Base-by-base conservation (phyloP, 2,797 vertebrate species). In the Capromys pilorides region DNA sequence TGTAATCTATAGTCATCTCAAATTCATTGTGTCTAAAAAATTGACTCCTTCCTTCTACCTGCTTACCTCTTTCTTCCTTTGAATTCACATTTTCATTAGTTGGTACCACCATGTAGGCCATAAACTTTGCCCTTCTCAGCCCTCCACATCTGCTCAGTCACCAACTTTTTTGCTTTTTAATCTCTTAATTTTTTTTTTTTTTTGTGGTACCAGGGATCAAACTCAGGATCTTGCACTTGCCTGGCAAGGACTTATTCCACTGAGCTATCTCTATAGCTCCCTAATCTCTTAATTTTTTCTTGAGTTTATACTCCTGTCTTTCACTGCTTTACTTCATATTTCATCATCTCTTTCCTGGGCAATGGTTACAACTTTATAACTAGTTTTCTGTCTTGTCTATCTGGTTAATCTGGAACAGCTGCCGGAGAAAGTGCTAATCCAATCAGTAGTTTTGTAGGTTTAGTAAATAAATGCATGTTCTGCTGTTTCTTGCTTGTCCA, bases 391-490 rank as follows among this genome's bases (percentile, higher is more conserved):
- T 93, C 86, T 73, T 83, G 57, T 92, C 13, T 10, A 31, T 88
- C 83, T 84, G 49, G 21, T 85, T 90, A 78, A 39, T 94, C 66
- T 75, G 0, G 86, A 75, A 49, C 22, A 49, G 6, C 36, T 75
- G 39, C 64, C 28, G 41, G 75, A 75, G 64, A 95, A 96, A 82
- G 71, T 91, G 80, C 67, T 88, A 67, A 83, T 91, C 69, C 88
- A 28, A 87, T 88, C 41, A 86, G 62, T 73, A 96, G 2, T 71
- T 88, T 83, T 69, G 28, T 88, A 36, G 67, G 82, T 86, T 85
- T 87, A 85, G 69, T 86, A 80, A 92, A 88, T 61, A 22, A 79
- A 61, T 73, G 49, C 8, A 22, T 81, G 31, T 45, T 89, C 57
- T 89, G 33, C 41, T 87, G 24, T 93, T 89, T 93, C 26, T 93